Percentiles rank a stretch among this genome's conserved stretches.
phyloP scores from a whole-genome alignment of 2,888 invertebrate species.

The Eudasyphora cyanicolor region DNA sequence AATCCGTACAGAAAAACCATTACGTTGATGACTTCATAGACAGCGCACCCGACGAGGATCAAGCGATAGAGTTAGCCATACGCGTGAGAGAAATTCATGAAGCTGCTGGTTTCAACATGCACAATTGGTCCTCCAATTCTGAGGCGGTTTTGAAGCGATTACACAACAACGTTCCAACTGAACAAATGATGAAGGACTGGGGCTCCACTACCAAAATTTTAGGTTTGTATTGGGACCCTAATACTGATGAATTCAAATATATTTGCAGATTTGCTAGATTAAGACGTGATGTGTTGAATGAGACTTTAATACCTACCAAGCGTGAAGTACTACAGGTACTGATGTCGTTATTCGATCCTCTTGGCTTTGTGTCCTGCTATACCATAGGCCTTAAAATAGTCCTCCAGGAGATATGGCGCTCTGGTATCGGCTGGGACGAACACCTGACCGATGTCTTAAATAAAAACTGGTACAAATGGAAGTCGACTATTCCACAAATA shows the following conservation, averaged over 20 bases:
- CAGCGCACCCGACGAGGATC: not conserved
- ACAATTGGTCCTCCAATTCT: constrained; percentile 46
- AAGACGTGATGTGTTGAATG: constrained; percentile 1
- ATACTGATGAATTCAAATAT: constrained; percentile 52
- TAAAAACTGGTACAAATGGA: constrained; percentile 58
- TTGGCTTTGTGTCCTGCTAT: constrained; percentile 58
- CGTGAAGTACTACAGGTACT: constrained; percentile 52
- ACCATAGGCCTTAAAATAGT: constrained; percentile 62
- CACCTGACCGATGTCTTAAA: constrained; percentile 37
- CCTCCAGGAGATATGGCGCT: constrained; percentile 64
- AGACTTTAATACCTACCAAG: constrained; percentile 59
- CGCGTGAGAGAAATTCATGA: not conserved
- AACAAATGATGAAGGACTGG: not conserved
- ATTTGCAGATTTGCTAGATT: constrained; percentile 65
- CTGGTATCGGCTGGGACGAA: constrained; percentile 60
- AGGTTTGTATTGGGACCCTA: constrained; percentile 22
- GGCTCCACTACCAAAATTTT: constrained; percentile 2
- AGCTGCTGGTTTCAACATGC: not conserved
- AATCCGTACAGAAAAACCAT: constrained; percentile 22
- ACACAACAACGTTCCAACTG: not conserved
- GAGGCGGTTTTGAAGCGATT: constrained; percentile 33
- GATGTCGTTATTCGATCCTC: constrained; percentile 62
- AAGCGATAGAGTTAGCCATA: not conserved
- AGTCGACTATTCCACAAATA: too few relatives aligned
- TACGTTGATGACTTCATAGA: constrained; percentile 45